Evolutionary conservation across 1,140 invertebrate species (phyloP).

Genomic region (Ditylenchus dipsaci): DNA sequence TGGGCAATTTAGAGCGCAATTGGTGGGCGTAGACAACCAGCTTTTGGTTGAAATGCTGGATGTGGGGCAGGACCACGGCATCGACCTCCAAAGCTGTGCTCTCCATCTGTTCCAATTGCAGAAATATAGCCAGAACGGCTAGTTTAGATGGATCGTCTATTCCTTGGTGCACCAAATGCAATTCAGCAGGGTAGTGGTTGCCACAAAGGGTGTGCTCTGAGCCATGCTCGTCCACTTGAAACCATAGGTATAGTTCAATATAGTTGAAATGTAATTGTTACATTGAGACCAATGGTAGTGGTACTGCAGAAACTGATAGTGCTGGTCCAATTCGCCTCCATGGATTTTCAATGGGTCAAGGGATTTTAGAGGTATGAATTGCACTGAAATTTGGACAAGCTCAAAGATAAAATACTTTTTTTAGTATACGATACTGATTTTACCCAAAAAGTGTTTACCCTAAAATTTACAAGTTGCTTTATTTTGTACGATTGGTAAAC

Average conservation of each 20-base stretch:
- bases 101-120: conserved; percentile 45
- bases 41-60: neutral
- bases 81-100: conserved; percentile 20
- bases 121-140: conserved; percentile 51
- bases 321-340: conserved; percentile 48
- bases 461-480: too few species aligned
- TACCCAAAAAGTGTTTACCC: too few species aligned
- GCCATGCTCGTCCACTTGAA: too few species aligned
- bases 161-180: neutral
- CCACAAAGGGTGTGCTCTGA: neutral
- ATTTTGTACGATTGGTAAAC: too few species aligned
- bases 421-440: too few species aligned
- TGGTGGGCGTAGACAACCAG: neutral
- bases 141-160: conserved; percentile 33
- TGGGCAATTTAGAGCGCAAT: neutral
- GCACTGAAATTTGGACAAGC: too few species aligned
- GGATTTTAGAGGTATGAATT: conserved; percentile 42
- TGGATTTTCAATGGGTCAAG: conserved; percentile 47
- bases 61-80: conserved; percentile 7
- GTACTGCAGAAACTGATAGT: conserved; percentile 51
- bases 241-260: too few species aligned
- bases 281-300: conserved; percentile 54
- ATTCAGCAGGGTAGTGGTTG: neutral
- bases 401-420: too few species aligned
- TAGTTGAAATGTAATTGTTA: too few species aligned